These are phyloP conservation scores for Eupithecia vulgata DNA, from an alignment of 2,888 invertebrate species.

Conservation along the genomic window DNA sequence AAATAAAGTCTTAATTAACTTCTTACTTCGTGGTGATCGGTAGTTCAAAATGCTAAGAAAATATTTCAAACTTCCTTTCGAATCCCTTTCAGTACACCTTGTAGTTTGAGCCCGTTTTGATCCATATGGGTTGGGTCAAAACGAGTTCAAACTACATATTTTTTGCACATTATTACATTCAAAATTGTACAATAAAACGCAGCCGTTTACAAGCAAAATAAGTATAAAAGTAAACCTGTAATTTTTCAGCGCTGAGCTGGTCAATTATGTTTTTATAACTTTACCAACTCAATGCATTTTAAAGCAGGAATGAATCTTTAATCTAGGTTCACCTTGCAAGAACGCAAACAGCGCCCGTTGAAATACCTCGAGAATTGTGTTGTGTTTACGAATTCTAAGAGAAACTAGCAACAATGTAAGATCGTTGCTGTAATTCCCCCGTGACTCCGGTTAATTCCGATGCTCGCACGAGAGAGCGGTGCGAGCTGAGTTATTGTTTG, in stretches of 20 bases:
- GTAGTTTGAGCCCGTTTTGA: no score
- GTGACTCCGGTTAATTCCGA: conserved; percentile 49
- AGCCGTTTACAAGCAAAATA: background rate
- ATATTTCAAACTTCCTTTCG: background rate
- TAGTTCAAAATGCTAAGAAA: background rate
- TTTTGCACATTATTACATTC: background rate
- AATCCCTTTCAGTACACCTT: background rate
- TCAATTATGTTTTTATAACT: conserved; percentile 14
- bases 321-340: conserved; percentile 34
- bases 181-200: background rate
- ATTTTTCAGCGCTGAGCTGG: background rate
- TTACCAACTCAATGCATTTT: conserved; percentile 32
- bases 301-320: conserved; percentile 38
- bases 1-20: background rate
- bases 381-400: conserved; percentile 42
- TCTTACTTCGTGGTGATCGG: background rate
- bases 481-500: conserved; percentile 59
- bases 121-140: background rate
- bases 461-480: conserved; percentile 52
- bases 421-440: conserved; percentile 41
- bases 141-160: background rate
- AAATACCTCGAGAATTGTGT: conserved; percentile 31
- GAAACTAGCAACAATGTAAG: conserved; percentile 38
- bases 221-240: conserved; percentile 10
- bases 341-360: conserved; percentile 35